A percentile compares a stretch with the other conserved stretches of the same genome.
phyloP scores from a whole-genome alignment of 2,888 invertebrate genomes.

The Cephus sareptanus region DNA sequence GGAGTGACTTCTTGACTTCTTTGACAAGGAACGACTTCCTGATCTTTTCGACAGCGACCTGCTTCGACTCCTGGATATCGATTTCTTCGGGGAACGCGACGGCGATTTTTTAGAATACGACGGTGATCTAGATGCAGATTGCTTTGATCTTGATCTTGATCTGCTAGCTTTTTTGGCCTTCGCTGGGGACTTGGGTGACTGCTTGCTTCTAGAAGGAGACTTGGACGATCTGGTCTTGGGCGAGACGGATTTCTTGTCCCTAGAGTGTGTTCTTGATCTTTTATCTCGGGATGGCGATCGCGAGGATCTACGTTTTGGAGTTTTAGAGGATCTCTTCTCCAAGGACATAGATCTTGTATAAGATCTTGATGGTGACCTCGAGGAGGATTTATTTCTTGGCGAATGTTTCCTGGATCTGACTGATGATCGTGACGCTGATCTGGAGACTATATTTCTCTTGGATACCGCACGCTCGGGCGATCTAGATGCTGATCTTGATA shows the following conservation, averaged over 20 bases:
- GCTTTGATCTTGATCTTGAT: conserved; percentile 51
- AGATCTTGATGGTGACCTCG: conserved; percentile 44
- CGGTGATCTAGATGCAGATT: conserved; percentile 39
- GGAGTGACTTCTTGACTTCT: conserved; percentile 39
- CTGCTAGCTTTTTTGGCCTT: conserved; percentile 35
- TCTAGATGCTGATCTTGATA: conserved; percentile 18
- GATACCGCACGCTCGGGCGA: conserved; percentile 24
- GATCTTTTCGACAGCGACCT: conserved; percentile 38
- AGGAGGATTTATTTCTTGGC: conserved; percentile 44
- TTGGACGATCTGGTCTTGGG: conserved; percentile 33
- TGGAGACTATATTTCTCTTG: conserved; percentile 35
- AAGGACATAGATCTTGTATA: conserved; percentile 53
- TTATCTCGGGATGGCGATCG: neutral
- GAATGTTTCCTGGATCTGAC: conserved; percentile 32
- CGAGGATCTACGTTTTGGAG: conserved; percentile 25
- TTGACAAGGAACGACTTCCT: conserved; percentile 20
- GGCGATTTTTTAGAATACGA: conserved; percentile 45
- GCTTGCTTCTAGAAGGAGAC: conserved; percentile 33
- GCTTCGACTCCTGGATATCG: conserved; percentile 41
- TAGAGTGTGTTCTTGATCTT: conserved; percentile 28
- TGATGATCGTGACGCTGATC: conserved; percentile 22
- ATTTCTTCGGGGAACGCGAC: conserved; percentile 48
- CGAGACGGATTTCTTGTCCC: conserved; percentile 42
- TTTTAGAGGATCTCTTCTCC: conserved; percentile 54
- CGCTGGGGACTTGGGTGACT: conserved; percentile 29